A percentile compares a stretch with the other conserved stretches of the same genome.
These are phyloP conservation scores for Pristionchus fissidentatus DNA, from an alignment of 2,888 invertebrate species.

Conservation along the genomic window DNA sequence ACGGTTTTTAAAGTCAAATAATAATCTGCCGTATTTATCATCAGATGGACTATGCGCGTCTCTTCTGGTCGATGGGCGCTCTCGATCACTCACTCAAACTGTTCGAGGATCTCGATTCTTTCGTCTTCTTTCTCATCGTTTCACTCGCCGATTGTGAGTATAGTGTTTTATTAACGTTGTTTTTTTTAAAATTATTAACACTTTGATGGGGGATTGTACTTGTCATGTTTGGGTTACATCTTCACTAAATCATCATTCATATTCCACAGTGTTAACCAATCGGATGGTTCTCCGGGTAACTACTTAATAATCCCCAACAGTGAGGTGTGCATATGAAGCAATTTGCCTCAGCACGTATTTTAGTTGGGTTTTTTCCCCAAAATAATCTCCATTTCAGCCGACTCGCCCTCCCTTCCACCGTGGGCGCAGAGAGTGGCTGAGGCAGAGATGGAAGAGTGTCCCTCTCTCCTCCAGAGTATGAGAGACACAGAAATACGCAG, in stretches of 20 bases:
- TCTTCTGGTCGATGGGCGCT: conserved; percentile 64
- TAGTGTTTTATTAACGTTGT: background rate
- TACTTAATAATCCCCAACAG: too few species aligned
- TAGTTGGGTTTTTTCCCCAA: too few species aligned
- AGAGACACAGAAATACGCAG: background rate
- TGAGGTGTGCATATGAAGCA: too few species aligned
- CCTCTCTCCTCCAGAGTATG: conserved; percentile 44
- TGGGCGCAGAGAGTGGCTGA: conserved; percentile 33
- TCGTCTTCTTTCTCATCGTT: conserved; percentile 50
- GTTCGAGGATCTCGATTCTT: conserved; percentile 63
- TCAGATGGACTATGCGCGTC: conserved; percentile 60
- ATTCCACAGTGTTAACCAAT: background rate
- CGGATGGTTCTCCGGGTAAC: too few species aligned
- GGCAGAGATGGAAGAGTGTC: conserved; percentile 44
- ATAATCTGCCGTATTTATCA: background rate
- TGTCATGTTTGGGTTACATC: background rate
- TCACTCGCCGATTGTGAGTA: conserved; percentile 29
- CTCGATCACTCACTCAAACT: conserved; percentile 60
- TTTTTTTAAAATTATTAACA: background rate
- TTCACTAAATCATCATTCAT: background rate
- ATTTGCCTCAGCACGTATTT: too few species aligned
- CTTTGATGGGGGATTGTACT: background rate
- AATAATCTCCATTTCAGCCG: conserved; percentile 1
- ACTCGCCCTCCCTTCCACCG: background rate
- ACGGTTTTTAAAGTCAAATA: background rate